A percentile compares a stretch with the other conserved stretches of the same genome.
Conservation (phyloP, 2,113 vertebrate genomes). For the Bufo bufo region DNA sequence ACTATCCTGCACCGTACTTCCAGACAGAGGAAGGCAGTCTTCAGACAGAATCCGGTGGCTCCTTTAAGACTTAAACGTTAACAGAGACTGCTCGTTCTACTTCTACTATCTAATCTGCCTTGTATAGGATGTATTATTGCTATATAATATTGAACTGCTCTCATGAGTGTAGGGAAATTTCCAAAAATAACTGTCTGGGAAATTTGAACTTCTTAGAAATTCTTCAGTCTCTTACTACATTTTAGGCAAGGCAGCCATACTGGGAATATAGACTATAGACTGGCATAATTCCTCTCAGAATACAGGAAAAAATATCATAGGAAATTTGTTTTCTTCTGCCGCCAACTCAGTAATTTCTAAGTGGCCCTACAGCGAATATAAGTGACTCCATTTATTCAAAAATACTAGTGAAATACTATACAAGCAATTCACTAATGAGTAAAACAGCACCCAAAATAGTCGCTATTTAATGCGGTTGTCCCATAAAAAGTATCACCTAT, state of each 20-base stretch:
- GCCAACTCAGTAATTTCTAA: not conserved
- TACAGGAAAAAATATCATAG: too few relatives aligned
- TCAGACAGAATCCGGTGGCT: not conserved
- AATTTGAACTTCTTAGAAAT: too few relatives aligned
- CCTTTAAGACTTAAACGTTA: not conserved
- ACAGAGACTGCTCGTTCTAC: not conserved
- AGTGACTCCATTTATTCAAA: not conserved
- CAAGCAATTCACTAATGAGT: too few relatives aligned
- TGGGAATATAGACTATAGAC: not conserved
- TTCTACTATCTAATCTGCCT: not conserved
- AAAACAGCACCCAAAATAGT: too few relatives aligned
- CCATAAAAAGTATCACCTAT: too few relatives aligned
- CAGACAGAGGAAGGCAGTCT: too few relatives aligned
- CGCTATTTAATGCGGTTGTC: too few relatives aligned
- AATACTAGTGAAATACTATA: not conserved
- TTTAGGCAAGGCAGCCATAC: not conserved
- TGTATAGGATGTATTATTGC: too few relatives aligned
- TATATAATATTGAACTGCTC: not conserved
- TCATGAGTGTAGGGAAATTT: too few relatives aligned
- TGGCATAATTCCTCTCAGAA: too few relatives aligned
- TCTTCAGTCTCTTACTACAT: too few relatives aligned
- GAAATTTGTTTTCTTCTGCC: not conserved
- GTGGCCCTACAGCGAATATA: not conserved
- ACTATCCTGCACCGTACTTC: not conserved
- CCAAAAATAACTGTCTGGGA: too few relatives aligned